phyloP scores from a whole-genome alignment of 2,113 vertebrate genomes.

The Colinus virginianus region DNA sequence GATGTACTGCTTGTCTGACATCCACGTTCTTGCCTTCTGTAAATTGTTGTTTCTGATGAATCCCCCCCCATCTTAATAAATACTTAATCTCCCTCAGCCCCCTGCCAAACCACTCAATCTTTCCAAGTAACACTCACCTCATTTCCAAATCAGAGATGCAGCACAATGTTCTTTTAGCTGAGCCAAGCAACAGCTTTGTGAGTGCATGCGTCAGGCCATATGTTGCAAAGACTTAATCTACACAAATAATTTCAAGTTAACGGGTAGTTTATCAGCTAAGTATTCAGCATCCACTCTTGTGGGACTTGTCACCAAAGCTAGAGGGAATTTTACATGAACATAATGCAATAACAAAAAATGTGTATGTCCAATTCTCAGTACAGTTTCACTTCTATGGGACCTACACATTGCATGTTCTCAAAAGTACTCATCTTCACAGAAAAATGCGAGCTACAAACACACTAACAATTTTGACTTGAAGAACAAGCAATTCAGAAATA shows the following conservation, averaged over 20 bases:
- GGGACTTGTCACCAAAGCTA: background rate
- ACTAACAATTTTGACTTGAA: background rate
- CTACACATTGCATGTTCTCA: background rate
- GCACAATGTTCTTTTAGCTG: fast-evolving
- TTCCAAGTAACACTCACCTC: fast-evolving
- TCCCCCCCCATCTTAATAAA: background rate
- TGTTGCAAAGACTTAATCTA: background rate
- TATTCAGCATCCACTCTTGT: background rate
- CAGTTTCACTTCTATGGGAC: background rate
- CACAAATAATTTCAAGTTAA: background rate
- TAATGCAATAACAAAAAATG: background rate
- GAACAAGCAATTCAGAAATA: background rate
- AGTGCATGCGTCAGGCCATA: background rate
- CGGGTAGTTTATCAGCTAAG: background rate
- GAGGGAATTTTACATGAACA: background rate
- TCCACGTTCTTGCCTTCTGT: background rate
- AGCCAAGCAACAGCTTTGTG: background rate
- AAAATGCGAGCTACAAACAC: background rate
- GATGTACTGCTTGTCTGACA: background rate
- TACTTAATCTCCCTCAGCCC: background rate
- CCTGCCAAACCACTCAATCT: background rate
- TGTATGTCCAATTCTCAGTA: background rate
- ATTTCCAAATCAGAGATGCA: background rate
- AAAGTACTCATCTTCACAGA: background rate
- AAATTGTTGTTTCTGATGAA: background rate